phyloP scores from a whole-genome alignment of 2,113 vertebrate species.

The Melanerpes aurifrons region DNA sequence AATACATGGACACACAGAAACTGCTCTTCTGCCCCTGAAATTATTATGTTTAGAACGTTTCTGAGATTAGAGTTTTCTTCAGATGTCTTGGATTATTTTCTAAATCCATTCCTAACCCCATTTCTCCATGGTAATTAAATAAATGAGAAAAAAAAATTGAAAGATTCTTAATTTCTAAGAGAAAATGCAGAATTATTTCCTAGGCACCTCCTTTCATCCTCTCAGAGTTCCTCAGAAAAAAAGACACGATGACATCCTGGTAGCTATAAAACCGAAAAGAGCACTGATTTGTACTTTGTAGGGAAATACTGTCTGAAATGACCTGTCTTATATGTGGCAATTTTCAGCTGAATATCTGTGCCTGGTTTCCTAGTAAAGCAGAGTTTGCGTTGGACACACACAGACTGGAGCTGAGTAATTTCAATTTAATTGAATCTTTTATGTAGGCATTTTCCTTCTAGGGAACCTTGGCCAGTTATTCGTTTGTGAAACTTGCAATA shows the following conservation, averaged over 20 bases:
- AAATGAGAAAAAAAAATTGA: constrained; percentile 34
- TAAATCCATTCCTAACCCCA: constrained; percentile 31
- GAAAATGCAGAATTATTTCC: constrained; percentile 45
- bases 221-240: constrained; percentile 14
- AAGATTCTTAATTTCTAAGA: constrained; percentile 49
- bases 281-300: constrained; percentile 19
- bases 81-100: constrained; percentile 54
- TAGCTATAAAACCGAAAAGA: constrained; percentile 3
- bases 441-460: constrained; percentile 58
- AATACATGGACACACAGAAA: not conserved
- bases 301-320: constrained; percentile 54
- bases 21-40: not conserved
- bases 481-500: constrained; percentile 60
- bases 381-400: constrained; percentile 29
- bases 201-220: not conserved
- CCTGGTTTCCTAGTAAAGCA: constrained; percentile 28
- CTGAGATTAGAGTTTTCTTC: constrained; percentile 23
- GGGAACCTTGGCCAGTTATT: constrained; percentile 54
- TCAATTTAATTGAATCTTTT: constrained; percentile 63
- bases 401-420: constrained; percentile 45
- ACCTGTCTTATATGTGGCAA: constrained; percentile 32
- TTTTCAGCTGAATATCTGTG: constrained; percentile 46
- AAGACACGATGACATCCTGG: constrained; percentile 9
- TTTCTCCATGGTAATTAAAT: constrained; percentile 23
- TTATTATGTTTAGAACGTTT: not conserved